A percentile compares a stretch with the other conserved stretches of the same genome.
These are phyloP conservation scores for Phengaris alcon DNA, from an alignment of 2,888 invertebrate species.

Conservation along the genomic window DNA sequence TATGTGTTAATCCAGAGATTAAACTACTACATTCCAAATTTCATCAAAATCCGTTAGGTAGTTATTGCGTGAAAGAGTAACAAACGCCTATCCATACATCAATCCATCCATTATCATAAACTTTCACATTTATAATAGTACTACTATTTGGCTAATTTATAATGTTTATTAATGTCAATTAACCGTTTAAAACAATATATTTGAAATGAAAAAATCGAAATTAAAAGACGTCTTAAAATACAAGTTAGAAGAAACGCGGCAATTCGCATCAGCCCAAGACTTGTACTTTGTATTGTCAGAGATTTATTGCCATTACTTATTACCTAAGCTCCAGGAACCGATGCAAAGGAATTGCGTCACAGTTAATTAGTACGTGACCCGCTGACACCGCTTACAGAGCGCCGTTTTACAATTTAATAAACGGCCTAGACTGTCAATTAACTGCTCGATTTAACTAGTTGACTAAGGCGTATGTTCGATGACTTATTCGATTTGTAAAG, in stretches of 20 bases:
- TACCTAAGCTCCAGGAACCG: background rate
- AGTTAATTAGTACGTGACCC: slow-evolving; percentile 14
- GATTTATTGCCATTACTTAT: background rate
- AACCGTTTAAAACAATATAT: background rate
- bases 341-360: background rate
- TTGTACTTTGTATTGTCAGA: background rate
- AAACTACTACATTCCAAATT: too few relatives aligned
- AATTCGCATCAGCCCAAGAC: background rate
- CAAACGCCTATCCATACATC: too few relatives aligned
- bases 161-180: too few relatives aligned
- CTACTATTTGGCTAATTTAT: too few relatives aligned
- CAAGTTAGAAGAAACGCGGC: background rate
- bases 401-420: slow-evolving; percentile 9
- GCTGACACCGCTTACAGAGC: slow-evolving; percentile 7
- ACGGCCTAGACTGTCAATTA: slow-evolving; percentile 13
- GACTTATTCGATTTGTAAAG: slow-evolving; percentile 5
- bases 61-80: too few relatives aligned
- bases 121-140: too few relatives aligned
- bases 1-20: too few relatives aligned
- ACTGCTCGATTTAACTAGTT: slow-evolving; percentile 1
- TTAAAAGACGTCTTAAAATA: background rate
- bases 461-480: background rate
- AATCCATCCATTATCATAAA: too few relatives aligned
- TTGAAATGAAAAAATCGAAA: background rate
- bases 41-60: too few relatives aligned